A percentile compares a stretch with the other conserved stretches of the same genome.
phyloP scores from a whole-genome alignment of 2,113 vertebrate genomes.

The Okapia johnstoni region DNA sequence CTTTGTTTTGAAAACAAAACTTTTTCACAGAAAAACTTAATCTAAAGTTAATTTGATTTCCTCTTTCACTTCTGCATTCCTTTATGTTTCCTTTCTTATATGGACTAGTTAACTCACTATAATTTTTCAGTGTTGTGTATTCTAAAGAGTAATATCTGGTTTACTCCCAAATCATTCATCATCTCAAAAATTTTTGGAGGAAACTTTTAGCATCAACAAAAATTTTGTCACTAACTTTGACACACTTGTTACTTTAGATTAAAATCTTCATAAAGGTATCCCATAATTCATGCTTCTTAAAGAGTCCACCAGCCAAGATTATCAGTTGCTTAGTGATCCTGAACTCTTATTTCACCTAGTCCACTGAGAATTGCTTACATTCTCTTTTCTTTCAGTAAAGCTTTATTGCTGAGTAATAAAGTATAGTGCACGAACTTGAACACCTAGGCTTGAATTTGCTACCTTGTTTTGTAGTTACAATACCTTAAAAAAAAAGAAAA shows the following conservation, averaged over 20 bases:
- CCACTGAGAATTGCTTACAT: neutral
- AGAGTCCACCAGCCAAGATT: neutral
- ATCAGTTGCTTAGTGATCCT: neutral
- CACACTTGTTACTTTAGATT: neutral
- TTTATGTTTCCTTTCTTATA: neutral
- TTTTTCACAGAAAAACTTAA: neutral
- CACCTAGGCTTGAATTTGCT: neutral
- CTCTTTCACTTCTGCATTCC: neutral
- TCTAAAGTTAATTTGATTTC: neutral
- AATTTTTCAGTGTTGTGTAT: constrained; percentile 7
- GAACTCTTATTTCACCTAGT: neutral
- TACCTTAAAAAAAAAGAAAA: neutral
- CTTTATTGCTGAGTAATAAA: neutral
- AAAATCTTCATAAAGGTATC: neutral
- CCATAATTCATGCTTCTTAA: neutral
- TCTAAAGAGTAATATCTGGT: neutral
- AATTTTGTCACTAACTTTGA: neutral
- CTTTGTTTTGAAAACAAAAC: neutral
- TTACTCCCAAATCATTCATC: neutral
- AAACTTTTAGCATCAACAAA: neutral
- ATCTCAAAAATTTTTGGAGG: neutral
- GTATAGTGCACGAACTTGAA: neutral
- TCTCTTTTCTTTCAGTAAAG: neutral
- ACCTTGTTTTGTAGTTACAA: neutral
- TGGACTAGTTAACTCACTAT: neutral